Base-by-base conservation (phyloP, 2,113 vertebrate genomes). In the Sus scrofa region DNA sequence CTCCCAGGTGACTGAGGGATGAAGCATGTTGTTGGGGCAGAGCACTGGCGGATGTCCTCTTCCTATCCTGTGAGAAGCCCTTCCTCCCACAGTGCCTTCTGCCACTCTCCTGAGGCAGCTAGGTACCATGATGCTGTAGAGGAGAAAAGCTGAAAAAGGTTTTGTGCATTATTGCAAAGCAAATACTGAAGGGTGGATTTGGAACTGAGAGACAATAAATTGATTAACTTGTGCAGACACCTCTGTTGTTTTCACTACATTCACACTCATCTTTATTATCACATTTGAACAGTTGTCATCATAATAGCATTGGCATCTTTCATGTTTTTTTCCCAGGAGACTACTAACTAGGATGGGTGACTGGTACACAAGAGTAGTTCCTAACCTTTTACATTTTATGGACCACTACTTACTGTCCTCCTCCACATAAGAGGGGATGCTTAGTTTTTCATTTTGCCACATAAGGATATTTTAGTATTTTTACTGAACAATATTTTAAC, bases 401-500 rank as follows among this genome's bases (percentile, higher is more conserved):
- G 8, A 54, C 65, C 50, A 75, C 27, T 16, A 4, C 14, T 79
- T 79, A 79, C 20, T n/a, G 22, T 34, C 9, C 32, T 22, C 20
- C 11, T 3, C 24, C 4, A 7, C 78, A 22, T 81, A 24, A 89
- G 30, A 65, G 20, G 3, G 18, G 2, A 3, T 84, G 13, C 58
- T 95, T 20, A 84, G 0, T 32, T 67, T 95, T 97, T 82, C 71
- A 86, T 96, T 96, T 89, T 94, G 32, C 20, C 5, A 73, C 12
- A 30, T 78, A 91, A 73, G 32, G 7, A 70, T 70, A 58, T 86
- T 89, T 83, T 7, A 77, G 2, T 94, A 62, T 89, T 94, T 91
- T 93, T 37, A 54, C 19, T 52, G 88, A 87, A 67, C 22, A 62
- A 54, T 62, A 73, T 78, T 89, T 77, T 56, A 88, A 58, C 19